These are phyloP conservation scores for Melierax canorus DNA, from an alignment of 2,113 vertebrate species.

Conservation along the genomic window DNA sequence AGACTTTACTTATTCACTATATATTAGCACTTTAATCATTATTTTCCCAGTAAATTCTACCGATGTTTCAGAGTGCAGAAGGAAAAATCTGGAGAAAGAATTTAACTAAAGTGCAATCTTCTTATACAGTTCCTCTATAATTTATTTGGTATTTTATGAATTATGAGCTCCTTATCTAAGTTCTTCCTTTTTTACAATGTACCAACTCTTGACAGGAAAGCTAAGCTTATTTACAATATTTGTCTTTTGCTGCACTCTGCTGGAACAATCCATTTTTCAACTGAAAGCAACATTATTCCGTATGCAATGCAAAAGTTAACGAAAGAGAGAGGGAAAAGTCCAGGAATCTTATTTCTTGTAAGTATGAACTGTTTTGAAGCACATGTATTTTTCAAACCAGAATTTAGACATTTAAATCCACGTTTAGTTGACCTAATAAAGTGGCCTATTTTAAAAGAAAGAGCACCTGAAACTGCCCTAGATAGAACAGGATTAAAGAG, in stretches of 20 bases:
- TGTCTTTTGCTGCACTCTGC: slow-evolving; percentile 78
- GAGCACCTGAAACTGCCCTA: not conserved
- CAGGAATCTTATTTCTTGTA: not conserved
- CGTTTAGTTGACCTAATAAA: not conserved
- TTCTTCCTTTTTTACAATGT: not conserved
- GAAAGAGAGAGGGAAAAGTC: not conserved
- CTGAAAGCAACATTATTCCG: not conserved
- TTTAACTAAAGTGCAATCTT: not conserved
- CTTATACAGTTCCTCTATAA: not conserved
- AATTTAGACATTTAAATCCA: not conserved
- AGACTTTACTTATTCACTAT: not conserved
- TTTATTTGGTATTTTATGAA: not conserved
- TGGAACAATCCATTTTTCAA: slow-evolving; percentile 57
- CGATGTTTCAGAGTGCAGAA: not conserved
- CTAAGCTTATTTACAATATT: slow-evolving; percentile 34
- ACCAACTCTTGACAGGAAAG: not conserved
- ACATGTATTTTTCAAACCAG: not conserved
- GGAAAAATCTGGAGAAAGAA: not conserved
- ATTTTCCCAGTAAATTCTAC: not conserved
- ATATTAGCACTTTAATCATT: not conserved
- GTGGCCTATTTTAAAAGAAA: not conserved
- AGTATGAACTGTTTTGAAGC: not conserved
- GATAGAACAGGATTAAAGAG: not conserved
- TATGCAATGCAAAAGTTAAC: not conserved
- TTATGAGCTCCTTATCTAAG: not conserved